A percentile compares a stretch with the other conserved stretches of the same genome.
phyloP scores from a whole-genome alignment of 2,888 invertebrate genomes.

The Conus canariensis region DNA sequence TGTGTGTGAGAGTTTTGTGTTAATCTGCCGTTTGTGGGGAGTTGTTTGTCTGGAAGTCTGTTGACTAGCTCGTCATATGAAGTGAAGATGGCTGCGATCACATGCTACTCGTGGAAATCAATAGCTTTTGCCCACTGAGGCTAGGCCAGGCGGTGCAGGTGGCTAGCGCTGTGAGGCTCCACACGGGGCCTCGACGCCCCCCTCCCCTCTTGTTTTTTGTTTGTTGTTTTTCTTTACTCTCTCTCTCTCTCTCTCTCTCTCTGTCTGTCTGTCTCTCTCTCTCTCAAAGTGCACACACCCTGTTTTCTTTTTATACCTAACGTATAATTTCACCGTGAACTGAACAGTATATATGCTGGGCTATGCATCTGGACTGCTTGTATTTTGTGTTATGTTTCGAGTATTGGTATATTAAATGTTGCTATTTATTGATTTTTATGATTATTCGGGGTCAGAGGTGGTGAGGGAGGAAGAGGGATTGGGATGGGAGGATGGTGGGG shows the following conservation, averaged over 20 bases:
- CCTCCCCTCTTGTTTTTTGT: not conserved
- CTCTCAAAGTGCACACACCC: not conserved
- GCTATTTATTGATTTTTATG: not conserved
- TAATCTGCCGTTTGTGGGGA: not conserved
- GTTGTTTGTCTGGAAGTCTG: conserved; percentile 7
- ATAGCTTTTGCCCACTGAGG: conserved; percentile 45
- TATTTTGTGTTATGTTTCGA: no score
- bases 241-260: not conserved
- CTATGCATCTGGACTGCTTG: no score
- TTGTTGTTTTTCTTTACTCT: not conserved
- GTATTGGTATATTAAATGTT: no score
- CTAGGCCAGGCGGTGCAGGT: conserved; percentile 46
- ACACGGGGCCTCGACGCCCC: conserved; percentile 2
- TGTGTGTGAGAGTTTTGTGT: not conserved
- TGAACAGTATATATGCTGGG: no score
- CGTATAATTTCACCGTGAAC: no score
- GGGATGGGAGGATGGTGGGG: no score
- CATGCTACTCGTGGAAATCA: conserved; percentile 46
- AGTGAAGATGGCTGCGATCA: conserved; percentile 45
- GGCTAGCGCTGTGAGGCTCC: conserved; percentile 45
- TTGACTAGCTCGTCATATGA: conserved; percentile 22
- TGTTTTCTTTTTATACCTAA: no score
- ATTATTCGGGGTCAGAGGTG: not conserved
- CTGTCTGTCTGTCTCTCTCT: not conserved
- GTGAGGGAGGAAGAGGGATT: not conserved